These are phyloP conservation scores for Lichenostomus cassidix DNA, from an alignment of 2,113 vertebrate species.

Conservation along the genomic window DNA sequence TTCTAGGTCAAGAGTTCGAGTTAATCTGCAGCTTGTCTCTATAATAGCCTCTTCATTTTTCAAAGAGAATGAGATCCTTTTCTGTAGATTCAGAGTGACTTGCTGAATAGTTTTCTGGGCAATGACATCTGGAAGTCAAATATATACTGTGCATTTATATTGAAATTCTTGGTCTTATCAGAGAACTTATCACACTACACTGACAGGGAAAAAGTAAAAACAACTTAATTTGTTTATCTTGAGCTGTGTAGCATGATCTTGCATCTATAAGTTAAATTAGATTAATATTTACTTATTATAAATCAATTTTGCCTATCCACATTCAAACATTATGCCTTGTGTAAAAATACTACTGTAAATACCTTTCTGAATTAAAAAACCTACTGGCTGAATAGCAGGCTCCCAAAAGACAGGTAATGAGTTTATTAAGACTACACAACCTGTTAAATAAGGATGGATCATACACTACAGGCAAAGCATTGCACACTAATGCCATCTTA, in stretches of 20 bases:
- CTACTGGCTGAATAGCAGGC: background rate
- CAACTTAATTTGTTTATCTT: background rate
- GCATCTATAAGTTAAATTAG: background rate
- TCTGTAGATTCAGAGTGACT: background rate
- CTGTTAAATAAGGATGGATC: background rate
- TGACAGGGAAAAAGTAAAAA: background rate
- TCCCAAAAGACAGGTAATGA: background rate
- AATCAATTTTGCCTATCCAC: background rate
- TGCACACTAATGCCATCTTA: background rate
- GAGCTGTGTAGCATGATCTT: background rate
- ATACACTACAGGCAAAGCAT: background rate
- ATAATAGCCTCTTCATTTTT: background rate
- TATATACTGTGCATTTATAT: background rate
- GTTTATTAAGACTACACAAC: background rate
- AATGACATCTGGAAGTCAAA: background rate
- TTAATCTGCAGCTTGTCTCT: background rate
- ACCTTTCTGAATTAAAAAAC: background rate
- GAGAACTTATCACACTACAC: background rate
- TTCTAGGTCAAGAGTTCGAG: background rate
- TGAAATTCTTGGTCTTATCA: background rate
- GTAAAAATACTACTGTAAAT: background rate
- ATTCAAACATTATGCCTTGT: background rate
- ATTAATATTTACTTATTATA: background rate
- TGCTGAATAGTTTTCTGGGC: background rate
- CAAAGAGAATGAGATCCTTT: background rate